Evolutionary conservation across 2,113 vertebrate genomes (phyloP).

Genomic region (Paratilapia polleni): DNA sequence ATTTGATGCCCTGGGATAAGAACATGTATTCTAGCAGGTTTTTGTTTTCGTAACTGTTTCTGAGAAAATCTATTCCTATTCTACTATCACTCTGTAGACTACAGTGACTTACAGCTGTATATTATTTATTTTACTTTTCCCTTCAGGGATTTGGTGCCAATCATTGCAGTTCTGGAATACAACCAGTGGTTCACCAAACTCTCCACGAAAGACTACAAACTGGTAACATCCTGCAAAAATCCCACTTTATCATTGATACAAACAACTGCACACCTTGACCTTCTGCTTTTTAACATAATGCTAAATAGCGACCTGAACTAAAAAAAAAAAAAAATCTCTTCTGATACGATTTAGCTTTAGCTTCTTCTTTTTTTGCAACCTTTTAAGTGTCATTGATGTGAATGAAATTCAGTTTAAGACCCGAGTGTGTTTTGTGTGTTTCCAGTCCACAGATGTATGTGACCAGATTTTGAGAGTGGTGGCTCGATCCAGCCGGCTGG

Average conservation of each 20-base stretch:
- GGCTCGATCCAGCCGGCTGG: slow-evolving; percentile 87
- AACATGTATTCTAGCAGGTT: neutral
- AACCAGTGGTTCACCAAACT: slow-evolving; percentile 99
- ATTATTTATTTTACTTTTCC: neutral
- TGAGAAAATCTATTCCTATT: neutral
- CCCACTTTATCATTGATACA: neutral
- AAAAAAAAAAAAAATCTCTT: too few relatives aligned
- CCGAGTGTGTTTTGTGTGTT: neutral
- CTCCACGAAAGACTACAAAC: slow-evolving; percentile 90
- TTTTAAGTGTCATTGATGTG: neutral
- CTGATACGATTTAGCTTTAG: too few relatives aligned
- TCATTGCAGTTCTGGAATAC: slow-evolving; percentile 91
- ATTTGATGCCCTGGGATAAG: neutral
- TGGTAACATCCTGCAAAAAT: slow-evolving; percentile 77
- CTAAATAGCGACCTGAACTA: neutral
- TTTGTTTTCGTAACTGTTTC: neutral
- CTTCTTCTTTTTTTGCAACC: neutral
- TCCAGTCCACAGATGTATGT: slow-evolving; percentile 89
- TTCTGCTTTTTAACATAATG: neutral
- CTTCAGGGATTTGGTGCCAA: slow-evolving; percentile 92
- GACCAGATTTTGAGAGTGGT: slow-evolving; percentile 92
- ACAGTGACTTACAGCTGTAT: neutral
- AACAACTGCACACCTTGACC: neutral
- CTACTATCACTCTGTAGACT: neutral
- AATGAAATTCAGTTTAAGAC: fast-evolving